Base-by-base conservation (phyloP, 2,797 vertebrate species). In the Vipera latastei region DNA sequence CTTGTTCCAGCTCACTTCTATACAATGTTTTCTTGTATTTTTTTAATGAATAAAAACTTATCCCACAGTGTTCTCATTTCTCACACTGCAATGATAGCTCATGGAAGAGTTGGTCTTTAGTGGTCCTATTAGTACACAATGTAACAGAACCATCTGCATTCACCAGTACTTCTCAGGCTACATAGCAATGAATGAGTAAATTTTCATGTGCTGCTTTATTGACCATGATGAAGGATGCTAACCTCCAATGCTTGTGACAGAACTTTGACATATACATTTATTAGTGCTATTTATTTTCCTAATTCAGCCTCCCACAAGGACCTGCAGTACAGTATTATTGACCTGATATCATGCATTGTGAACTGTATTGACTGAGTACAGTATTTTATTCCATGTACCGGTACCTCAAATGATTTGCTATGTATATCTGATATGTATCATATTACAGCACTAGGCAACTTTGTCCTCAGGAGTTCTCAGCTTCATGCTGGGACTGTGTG, bases 11-110 rank as follows among this genome's bases (percentile, higher is more conserved):
- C 69, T 91, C 16, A 38, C 4, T 93, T 94, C 22, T 11, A 87
- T 95, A 94, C 61, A 65, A 89, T 95, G 94, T 95, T 57, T 95
- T n/a, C 4, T 93, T 59, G 48, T 78, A 92, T 3, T 55, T 1
- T 1, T 92, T 56, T 32, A 78, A 7, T 56, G 65, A 78, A 85
- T 90, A 56, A 86, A 51, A 55, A 9, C 13, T 26, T 89, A 60
- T 88, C 28, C 5, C n/a, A 22, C 55, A 91, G 2, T 55, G 53
- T 8, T 48, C 55, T 88, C 63, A 93, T 57, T 44, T 69, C 65
- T 69, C 65, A 92, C 60, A 5, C 11, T 91, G 6, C 48, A 94
- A 92, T 89, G 89, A 94, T 51, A 91, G 9, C 89, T 86, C n/a
- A 56, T 26, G 87, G 87, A 60, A 57, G 91, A 85, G 3, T 53